phyloP scores from a whole-genome alignment of 1,140 invertebrate genomes.

The Aphelinus certus region DNA sequence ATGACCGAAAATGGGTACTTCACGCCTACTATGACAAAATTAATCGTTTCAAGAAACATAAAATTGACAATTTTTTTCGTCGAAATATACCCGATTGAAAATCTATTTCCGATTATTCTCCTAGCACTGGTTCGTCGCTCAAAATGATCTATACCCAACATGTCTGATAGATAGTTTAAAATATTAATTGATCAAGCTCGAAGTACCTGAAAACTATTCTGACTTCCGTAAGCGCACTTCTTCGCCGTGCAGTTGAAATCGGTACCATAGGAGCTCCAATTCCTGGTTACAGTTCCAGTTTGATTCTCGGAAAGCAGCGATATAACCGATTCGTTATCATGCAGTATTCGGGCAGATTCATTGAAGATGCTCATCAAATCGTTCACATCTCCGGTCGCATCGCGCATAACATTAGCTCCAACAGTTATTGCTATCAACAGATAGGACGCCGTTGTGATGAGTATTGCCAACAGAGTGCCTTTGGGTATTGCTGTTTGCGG shows the following conservation, averaged over 20 bases:
- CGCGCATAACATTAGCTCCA: constrained; percentile 77
- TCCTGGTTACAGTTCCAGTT: constrained; percentile 8
- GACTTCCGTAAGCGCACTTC: constrained; percentile 77
- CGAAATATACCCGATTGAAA: too few relatives aligned
- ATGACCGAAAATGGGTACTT: too few relatives aligned
- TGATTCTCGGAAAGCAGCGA: constrained; percentile 2
- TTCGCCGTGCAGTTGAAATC: constrained; percentile 52
- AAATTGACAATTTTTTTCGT: too few relatives aligned
- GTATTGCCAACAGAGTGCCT: constrained; percentile 88
- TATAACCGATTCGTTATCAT: constrained; percentile 20
- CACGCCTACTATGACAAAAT: too few relatives aligned
- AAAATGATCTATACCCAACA: too few relatives aligned
- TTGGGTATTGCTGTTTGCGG: constrained; percentile 89
- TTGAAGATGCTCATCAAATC: constrained; percentile 59
- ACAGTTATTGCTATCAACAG: constrained; percentile 82
- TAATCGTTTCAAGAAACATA: too few relatives aligned
- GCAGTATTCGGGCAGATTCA: constrained; percentile 18
- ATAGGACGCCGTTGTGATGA: constrained; percentile 86
- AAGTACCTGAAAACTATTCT: constrained; percentile 82
- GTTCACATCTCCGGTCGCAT: constrained; percentile 76
- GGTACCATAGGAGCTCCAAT: constrained; percentile 57
- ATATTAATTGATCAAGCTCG: too few relatives aligned
- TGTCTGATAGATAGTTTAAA: too few relatives aligned
- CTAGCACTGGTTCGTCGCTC: too few relatives aligned
- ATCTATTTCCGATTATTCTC: too few relatives aligned